phyloP scores from a whole-genome alignment of 1,140 invertebrate genomes.

The Brachionus paranguensis region DNA sequence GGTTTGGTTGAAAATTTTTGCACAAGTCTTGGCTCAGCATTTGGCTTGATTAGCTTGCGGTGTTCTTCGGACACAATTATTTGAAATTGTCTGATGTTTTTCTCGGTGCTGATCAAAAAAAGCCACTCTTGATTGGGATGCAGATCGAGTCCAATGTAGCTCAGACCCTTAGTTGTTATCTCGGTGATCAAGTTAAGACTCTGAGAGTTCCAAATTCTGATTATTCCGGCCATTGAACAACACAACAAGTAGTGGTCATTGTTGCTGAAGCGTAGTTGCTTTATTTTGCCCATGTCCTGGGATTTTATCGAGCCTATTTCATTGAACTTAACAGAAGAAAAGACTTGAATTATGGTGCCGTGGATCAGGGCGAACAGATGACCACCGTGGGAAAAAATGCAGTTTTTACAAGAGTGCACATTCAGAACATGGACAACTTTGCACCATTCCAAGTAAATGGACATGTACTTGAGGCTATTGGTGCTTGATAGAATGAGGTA shows the following conservation, averaged over 20 bases:
- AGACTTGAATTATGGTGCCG: constrained; percentile 71
- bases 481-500: constrained; percentile 81
- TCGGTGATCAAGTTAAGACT: constrained; percentile 64
- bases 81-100: constrained; percentile 72
- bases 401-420: constrained; percentile 65
- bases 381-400: constrained; percentile 70
- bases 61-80: constrained; percentile 60
- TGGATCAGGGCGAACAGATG: constrained; percentile 74
- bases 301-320: constrained; percentile 69
- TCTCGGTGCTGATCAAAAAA: constrained; percentile 61
- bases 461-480: constrained; percentile 77
- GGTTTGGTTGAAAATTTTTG: constrained; percentile 64
- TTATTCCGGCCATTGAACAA: constrained; percentile 28
- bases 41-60: constrained; percentile 65
- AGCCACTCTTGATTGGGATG: constrained; percentile 83
- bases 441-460: constrained; percentile 76
- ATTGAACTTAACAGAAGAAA: constrained; percentile 67
- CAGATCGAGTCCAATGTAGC: constrained; percentile 73
- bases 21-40: constrained; percentile 68
- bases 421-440: constrained; percentile 68
- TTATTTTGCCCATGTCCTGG: constrained; percentile 61
- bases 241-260: constrained; percentile 42
- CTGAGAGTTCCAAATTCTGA: constrained; percentile 17
- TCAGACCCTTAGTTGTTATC: constrained; percentile 67
- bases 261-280: neutral